These are phyloP conservation scores for Dasysyrphus albostriatus DNA, from an alignment of 2,888 invertebrate species.

Conservation along the genomic window DNA sequence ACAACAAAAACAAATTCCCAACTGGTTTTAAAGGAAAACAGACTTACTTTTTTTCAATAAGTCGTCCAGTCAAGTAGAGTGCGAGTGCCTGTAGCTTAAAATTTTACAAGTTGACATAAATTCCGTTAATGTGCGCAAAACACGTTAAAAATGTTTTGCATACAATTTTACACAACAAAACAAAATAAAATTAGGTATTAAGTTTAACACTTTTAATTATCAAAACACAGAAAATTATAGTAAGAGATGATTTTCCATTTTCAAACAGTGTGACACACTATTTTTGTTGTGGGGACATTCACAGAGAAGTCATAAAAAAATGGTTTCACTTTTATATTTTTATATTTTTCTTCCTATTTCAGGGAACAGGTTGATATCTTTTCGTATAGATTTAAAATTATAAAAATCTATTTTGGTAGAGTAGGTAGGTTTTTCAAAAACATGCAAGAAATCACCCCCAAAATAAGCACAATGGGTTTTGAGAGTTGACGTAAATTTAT, in stretches of 20 bases:
- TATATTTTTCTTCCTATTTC: constrained; percentile 14
- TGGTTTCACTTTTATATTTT: constrained; percentile 56
- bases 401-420: constrained; percentile 25
- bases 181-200: background rate
- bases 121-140: constrained; percentile 57
- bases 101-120: constrained; percentile 62
- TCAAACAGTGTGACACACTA: constrained; percentile 50
- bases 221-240: constrained; percentile 36
- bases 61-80: constrained; percentile 45
- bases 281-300: constrained; percentile 40
- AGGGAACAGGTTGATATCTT: constrained; percentile 39
- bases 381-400: constrained; percentile 6
- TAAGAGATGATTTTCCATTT: constrained; percentile 22
- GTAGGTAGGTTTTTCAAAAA: constrained; percentile 28
- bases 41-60: constrained; percentile 62
- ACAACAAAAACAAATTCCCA: constrained; percentile 35
- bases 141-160: constrained; percentile 35
- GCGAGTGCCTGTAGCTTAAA: constrained; percentile 41
- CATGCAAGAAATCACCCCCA: constrained; percentile 45
- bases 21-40: constrained; percentile 53
- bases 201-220: constrained; percentile 36
- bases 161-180: constrained; percentile 11
- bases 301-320: constrained; percentile 39
- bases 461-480: constrained; percentile 24
- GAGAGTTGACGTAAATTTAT: constrained; percentile 54